These are phyloP conservation scores for Notospermus geniculatus DNA, from an alignment of 1,140 invertebrate genomes.

Conservation along the genomic window DNA sequence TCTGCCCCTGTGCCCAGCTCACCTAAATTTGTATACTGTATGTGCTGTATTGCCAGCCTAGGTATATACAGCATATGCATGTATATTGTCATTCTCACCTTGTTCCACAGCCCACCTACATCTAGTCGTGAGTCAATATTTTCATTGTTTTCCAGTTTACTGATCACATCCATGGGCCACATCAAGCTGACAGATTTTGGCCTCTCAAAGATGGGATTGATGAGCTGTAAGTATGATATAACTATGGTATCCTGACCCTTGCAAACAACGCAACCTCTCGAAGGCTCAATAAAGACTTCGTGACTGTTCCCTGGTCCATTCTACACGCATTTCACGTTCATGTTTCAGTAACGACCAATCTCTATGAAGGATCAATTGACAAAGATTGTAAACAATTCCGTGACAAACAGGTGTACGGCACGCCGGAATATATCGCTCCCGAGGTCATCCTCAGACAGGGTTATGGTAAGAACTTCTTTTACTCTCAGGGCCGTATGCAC, in stretches of 20 bases:
- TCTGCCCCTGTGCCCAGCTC: too few species aligned
- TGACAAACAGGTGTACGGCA: constrained; percentile 97
- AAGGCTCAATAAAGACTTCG: background rate
- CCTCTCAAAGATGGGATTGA: constrained; percentile 96
- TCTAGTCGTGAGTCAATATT: too few species aligned
- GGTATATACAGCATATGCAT: too few species aligned
- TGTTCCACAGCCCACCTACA: too few species aligned
- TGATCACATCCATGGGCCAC: constrained; percentile 96
- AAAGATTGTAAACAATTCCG: constrained; percentile 95
- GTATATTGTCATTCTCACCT: too few species aligned
- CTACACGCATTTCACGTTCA: constrained; percentile 16
- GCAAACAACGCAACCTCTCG: too few species aligned
- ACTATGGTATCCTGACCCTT: background rate
- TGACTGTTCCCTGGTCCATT: background rate
- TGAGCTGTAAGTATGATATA: constrained; percentile 80
- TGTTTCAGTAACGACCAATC: constrained; percentile 85
- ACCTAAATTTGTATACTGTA: too few species aligned
- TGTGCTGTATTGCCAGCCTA: too few species aligned
- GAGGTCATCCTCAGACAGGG: constrained; percentile 79
- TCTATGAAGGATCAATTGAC: constrained; percentile 95
- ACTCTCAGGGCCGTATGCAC: too few species aligned
- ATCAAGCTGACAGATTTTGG: constrained; percentile 99
- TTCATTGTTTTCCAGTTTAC: constrained; percentile 75
- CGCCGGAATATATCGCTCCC: constrained; percentile 93
- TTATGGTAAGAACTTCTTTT: constrained; percentile 56